phyloP scores from a whole-genome alignment of 2,888 invertebrate species.

The Standfussiana lucernea region DNA sequence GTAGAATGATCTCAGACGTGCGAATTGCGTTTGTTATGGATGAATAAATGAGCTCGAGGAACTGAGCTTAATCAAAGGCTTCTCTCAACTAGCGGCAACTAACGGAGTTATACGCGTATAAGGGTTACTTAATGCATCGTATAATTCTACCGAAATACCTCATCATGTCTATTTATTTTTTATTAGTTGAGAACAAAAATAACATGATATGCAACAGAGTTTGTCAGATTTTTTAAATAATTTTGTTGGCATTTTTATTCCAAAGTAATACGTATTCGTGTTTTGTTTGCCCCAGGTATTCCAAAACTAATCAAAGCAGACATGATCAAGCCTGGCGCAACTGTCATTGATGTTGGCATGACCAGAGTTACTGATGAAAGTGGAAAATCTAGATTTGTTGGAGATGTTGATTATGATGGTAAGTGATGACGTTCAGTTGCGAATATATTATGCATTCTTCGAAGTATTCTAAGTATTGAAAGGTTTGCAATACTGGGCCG shows the following conservation, averaged over 20 bases:
- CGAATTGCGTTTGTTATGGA: background rate
- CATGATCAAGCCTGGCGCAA: slow-evolving; percentile 97
- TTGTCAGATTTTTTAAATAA: background rate
- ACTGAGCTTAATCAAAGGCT: background rate
- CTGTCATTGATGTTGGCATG: slow-evolving; percentile 97
- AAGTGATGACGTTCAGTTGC: too few relatives aligned
- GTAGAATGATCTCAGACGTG: background rate
- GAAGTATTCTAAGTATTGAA: too few relatives aligned
- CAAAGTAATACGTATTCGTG: background rate
- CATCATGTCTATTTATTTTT: background rate
- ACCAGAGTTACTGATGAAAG: slow-evolving; percentile 92
- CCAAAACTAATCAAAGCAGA: slow-evolving; percentile 94
- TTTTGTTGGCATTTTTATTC: background rate
- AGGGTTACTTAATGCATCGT: background rate
- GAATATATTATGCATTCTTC: too few relatives aligned
- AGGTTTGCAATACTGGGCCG: too few relatives aligned
- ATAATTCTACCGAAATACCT: background rate
- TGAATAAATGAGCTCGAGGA: background rate
- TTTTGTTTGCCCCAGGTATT: slow-evolving; percentile 87
- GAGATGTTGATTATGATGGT: slow-evolving; percentile 97
- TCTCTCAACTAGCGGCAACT: too few relatives aligned
- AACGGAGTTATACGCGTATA: background rate
- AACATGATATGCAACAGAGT: background rate
- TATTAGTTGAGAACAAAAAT: background rate
- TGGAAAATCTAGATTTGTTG: slow-evolving; percentile 94